These are phyloP conservation scores for Chiridota heheva DNA, from an alignment of 35 echinoderm and acorn worm genomes.

Conservation along the genomic window DNA sequence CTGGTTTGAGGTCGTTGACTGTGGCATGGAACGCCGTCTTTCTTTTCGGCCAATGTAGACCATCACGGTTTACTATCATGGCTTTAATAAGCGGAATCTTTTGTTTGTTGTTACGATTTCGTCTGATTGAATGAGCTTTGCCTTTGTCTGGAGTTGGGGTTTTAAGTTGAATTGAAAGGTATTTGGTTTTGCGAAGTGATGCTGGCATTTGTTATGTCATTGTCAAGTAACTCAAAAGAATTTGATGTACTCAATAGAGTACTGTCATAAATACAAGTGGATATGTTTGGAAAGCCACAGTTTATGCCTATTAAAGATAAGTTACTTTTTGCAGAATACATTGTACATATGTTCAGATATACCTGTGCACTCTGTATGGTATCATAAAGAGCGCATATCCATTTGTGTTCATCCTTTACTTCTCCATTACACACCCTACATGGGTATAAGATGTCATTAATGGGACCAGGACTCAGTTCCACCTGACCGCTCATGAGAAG, in stretches of 20 bases:
- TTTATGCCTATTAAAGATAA: not conserved
- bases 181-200: not conserved
- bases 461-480: no score
- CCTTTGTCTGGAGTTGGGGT: not conserved
- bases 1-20: slow-evolving; percentile 1
- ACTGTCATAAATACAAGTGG: not conserved
- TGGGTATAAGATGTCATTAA: not conserved
- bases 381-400: not conserved
- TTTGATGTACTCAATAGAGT: slow-evolving; percentile 12
- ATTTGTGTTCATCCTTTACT: not conserved
- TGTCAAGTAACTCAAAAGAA: slow-evolving; percentile 22
- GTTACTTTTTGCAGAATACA: not conserved
- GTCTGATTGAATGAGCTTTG: not conserved
- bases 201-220: not conserved
- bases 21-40: not conserved
- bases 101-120: not conserved
- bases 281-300: slow-evolving; percentile 6
- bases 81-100: not conserved
- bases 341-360: not conserved
- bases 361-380: not conserved
- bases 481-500: no score
- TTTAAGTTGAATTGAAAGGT: not conserved
- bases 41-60: slow-evolving; percentile 17
- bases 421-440: not conserved
- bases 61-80: slow-evolving; percentile 22